phyloP scores from a whole-genome alignment of 1,140 invertebrate species.

The Leptonema lineaticorne region DNA sequence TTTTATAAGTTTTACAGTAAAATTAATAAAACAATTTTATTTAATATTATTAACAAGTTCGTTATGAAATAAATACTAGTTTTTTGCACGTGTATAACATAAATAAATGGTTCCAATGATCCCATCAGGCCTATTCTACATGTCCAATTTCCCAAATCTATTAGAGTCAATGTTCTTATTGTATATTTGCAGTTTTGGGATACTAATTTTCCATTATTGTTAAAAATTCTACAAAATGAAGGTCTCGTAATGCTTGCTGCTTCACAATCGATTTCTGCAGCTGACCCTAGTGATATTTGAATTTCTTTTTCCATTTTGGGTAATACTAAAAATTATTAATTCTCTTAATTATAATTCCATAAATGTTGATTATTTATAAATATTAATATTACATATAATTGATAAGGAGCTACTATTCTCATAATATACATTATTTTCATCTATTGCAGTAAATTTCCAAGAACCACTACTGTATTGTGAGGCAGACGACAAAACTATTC shows the following conservation, averaged over 20 bases:
- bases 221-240: constrained; percentile 27
- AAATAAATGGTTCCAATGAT: constrained; percentile 27
- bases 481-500: not conserved
- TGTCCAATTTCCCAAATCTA: constrained; percentile 32
- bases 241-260: not conserved
- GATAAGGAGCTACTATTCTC: not conserved
- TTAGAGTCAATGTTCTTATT: constrained; percentile 26
- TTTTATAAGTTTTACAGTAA: not conserved
- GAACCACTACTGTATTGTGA: not conserved
- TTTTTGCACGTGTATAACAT: not conserved
- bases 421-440: not conserved
- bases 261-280: constrained; percentile 19
- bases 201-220: constrained; percentile 18
- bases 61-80: constrained; percentile 1
- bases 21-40: not conserved
- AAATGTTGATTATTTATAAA: not conserved
- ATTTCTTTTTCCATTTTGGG: not conserved
- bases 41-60: no score
- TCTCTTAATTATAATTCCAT: not conserved
- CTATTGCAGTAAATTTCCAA: not conserved
- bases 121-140: constrained; percentile 24
- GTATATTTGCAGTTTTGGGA: constrained; percentile 8
- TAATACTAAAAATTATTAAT: not conserved
- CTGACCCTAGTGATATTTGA: constrained; percentile 6
- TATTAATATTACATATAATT: not conserved